Base-by-base conservation (phyloP, 2,797 vertebrate species). In the Tamandua tetradactyla region DNA sequence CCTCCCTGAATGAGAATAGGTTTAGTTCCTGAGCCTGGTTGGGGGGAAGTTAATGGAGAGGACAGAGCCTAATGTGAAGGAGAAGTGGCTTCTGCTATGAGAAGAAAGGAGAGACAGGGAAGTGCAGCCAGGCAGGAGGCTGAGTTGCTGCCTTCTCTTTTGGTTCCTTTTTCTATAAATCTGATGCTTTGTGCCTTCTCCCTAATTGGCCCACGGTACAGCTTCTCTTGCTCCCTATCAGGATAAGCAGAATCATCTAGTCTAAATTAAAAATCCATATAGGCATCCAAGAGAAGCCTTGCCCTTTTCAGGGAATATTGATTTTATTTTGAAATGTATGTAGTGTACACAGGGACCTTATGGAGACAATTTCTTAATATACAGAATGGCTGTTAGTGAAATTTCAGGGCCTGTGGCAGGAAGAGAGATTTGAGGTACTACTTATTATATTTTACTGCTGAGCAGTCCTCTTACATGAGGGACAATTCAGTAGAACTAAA, bases 221-320 rank as follows among this genome's bases (percentile, higher is more conserved):
- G 52, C 30, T 57, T 57, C 37, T 44, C 59, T 64, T 62, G n/a
- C 32, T 87, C 27, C 93, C 59, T 71, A 2, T 17, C 52, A 55
- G 18, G 17, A 55, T 55, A 55, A 92, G 74, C 64, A 92, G 74
- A 87, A 55, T 59, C 42, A 64, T 82, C 37, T 79, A 32, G 27
- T 49, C 78, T 90, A 71, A 94, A 88, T 86, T 83, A 92, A 78
- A 74, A 88, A 84, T 30, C 59, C 32, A 57, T 7, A 59, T 8
- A 76, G 79, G 66, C 90, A 93, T 80, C 40, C 81, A 90, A 82
- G 7, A 61, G 69, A 95, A 94, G 78, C 80, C 20, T 87, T 42
- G 40, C 37, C 27, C 93, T 27, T 93, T 92, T 92, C 78, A 86
- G 75, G 25, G 52, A 81, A 81, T 14, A 59, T 84, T 52, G 82